Evolutionary conservation across 2,888 invertebrate genomes (phyloP).

Genomic region (Sepioteuthis lessoniana): DNA sequence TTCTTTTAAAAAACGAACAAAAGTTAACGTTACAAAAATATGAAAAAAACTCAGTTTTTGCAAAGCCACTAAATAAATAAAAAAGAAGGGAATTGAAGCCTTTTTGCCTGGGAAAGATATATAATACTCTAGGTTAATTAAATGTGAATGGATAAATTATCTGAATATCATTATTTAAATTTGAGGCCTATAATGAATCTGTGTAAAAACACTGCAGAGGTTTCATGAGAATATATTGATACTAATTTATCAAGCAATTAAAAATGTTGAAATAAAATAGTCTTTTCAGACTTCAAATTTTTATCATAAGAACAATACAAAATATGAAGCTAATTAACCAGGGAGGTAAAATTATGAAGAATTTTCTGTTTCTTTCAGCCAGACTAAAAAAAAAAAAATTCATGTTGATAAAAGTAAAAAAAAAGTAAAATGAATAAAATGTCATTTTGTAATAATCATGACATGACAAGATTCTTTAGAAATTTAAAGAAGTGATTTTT

Average conservation of each 20-base stretch:
- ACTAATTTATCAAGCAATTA: slow-evolving; percentile 1
- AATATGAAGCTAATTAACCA: background rate
- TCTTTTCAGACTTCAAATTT: background rate
- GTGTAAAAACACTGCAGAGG: background rate
- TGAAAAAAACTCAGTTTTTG: background rate
- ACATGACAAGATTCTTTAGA: too few relatives aligned
- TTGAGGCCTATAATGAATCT: background rate
- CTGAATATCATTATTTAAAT: background rate
- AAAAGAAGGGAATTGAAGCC: background rate
- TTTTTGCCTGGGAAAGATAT: background rate
- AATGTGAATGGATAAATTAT: background rate
- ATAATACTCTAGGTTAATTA: background rate
- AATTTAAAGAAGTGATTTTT: too few relatives aligned
- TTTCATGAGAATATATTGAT: background rate
- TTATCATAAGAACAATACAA: background rate
- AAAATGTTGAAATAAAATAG: slow-evolving; percentile 8
- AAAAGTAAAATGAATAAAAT: background rate
- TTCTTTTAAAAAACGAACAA: background rate
- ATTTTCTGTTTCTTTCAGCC: background rate
- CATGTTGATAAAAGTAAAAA: background rate
- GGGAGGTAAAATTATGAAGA: background rate
- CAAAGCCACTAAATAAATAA: background rate
- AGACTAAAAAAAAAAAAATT: background rate
- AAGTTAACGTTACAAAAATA: background rate
- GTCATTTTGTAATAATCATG: background rate